These are phyloP conservation scores for Kradibia gibbosae DNA, from an alignment of 1,140 invertebrate genomes.

Conservation along the genomic window DNA sequence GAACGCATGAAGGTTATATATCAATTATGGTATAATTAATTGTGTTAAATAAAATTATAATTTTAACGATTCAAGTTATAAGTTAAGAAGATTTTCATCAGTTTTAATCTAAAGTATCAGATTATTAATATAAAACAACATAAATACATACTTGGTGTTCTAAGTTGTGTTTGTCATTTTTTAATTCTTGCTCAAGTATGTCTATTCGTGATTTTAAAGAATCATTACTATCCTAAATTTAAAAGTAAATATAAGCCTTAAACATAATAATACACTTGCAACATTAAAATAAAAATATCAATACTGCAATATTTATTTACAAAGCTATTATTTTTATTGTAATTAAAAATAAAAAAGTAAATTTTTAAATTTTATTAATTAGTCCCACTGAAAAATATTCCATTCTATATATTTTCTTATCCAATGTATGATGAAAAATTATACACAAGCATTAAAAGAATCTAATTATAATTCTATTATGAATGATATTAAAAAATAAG, in stretches of 20 bases:
- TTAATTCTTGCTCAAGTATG: constrained; percentile 56
- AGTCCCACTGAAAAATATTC: no score
- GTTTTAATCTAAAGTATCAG: not conserved
- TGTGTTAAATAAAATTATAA: no score
- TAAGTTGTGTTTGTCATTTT: constrained; percentile 57
- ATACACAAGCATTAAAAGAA: no score
- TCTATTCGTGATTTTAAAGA: constrained; percentile 59
- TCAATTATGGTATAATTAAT: no score
- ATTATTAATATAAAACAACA: not conserved
- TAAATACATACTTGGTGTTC: constrained; percentile 57
- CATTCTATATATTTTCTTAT: no score
- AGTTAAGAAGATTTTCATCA: not conserved
- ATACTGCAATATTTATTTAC: not conserved
- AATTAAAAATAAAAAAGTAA: no score
- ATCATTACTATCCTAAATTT: constrained; percentile 63
- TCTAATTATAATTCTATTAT: no score
- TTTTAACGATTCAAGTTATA: not conserved
- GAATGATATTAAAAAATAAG: no score
- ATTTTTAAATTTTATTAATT: no score
- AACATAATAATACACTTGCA: not conserved
- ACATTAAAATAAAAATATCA: not conserved
- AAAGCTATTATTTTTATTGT: no score
- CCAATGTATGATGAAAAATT: no score
- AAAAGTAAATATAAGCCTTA: constrained; percentile 33
- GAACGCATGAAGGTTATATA: no score